These are phyloP conservation scores for Cremastinae sp. DNA, from an alignment of 2,888 invertebrate genomes.

Conservation along the genomic window DNA sequence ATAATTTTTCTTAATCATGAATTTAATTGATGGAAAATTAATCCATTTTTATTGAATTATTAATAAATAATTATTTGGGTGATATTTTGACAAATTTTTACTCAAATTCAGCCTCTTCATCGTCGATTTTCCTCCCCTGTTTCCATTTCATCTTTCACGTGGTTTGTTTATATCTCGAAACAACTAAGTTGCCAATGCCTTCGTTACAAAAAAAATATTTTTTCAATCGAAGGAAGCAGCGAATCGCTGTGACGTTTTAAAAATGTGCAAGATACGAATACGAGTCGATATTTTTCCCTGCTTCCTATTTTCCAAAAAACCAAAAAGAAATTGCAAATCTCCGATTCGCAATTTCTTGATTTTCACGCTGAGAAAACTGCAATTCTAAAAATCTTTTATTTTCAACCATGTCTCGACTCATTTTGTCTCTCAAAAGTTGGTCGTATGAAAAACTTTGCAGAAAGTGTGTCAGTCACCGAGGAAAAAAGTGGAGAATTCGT, in stretches of 20 bases:
- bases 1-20: too few relatives aligned
- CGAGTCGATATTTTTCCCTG: constrained; percentile 29
- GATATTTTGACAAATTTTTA: constrained; percentile 4
- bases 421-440: too few relatives aligned
- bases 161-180: constrained; percentile 50
- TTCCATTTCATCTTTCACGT: constrained; percentile 27
- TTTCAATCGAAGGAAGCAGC: constrained; percentile 8
- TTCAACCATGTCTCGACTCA: constrained; percentile 19
- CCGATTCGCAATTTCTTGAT: constrained; percentile 24
- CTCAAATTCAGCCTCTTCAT: constrained; percentile 17
- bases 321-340: too few relatives aligned
- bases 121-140: constrained; percentile 18
- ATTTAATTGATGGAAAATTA: too few relatives aligned
- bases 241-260: constrained; percentile 60
- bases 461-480: too few relatives aligned
- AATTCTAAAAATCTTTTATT: constrained; percentile 30
- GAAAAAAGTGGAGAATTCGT: too few relatives aligned
- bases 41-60: too few relatives aligned
- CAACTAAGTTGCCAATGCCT: constrained; percentile 75
- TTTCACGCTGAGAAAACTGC: constrained; percentile 38
- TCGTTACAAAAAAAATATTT: constrained; percentile 65
- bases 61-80: constrained; percentile 7
- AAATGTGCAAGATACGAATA: constrained; percentile 69
- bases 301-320: neutral
- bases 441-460: too few relatives aligned